Evolutionary conservation across 2,888 invertebrate species (phyloP), one percentile per base, ranked within the genome.

Genomic region (Harpalus rufipes): DNA sequence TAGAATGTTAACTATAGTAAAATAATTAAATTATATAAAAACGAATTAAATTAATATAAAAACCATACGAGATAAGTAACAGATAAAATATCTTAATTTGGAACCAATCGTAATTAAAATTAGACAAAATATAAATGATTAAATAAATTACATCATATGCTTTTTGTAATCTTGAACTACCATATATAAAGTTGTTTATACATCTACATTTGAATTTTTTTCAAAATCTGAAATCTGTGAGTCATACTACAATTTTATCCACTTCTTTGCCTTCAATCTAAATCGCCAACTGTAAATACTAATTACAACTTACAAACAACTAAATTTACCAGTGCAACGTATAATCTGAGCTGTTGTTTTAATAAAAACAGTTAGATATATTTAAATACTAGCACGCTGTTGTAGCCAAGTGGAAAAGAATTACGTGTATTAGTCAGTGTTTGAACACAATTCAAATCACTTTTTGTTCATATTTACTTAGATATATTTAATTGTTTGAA

Each of bases 301-400:
- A 32, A 68, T 32, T 39, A 14, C 21, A 7, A 18, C 14, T 21
- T 25, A 32, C 44, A 51, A 44, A 51, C 39, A n/a, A n/a, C 12
- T 39, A 39, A 68, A 68, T 68, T 68, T 68, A 68, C 25, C 39
- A 68, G 68, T 7, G 7, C 68, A 68, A 39, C 25, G 39, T 68
- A 32, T 68, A 44, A 74, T 16, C 41, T 25, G 16, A 44, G 41
- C 41, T 68, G 68, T 44, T 74, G 41, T 44, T 74, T 74, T 74
- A 44, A 74, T 74, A 74, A 44, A 41, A 51, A 58, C 78, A 78
- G 78, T 78, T 78, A 78, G 78, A 6, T 78, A 78, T 58, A 78
- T 78, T 78, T 78, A 58, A 78, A 78, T 78, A 58, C 56, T 78
- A 58, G 78, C 78, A 78, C 78, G 78, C 32, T 10, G n/a, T 25